Conservation (phyloP, 1,140 invertebrate species). For the Zaprionus gabonicus region DNA sequence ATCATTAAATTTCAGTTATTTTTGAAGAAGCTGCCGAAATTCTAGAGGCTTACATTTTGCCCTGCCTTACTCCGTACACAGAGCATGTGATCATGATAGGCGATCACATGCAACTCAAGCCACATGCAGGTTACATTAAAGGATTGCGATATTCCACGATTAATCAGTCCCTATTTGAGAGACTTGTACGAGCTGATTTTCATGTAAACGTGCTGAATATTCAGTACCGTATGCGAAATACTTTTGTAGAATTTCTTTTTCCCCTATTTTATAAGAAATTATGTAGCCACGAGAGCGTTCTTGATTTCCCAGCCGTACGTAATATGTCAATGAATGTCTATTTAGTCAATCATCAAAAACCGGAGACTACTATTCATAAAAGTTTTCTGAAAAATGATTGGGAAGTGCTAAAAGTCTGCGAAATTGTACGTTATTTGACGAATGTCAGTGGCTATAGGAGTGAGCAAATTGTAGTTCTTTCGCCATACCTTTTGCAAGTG, state of each 20-base stretch:
- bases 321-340: conserved; percentile 86
- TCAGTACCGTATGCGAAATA: conserved; percentile 89
- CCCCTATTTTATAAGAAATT: conserved; percentile 87
- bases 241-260: conserved; percentile 86
- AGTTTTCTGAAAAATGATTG: conserved; percentile 10
- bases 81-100: conserved; percentile 93
- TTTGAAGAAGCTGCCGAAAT: conserved; percentile 95
- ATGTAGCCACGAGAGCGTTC: conserved; percentile 86
- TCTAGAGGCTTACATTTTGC: conserved; percentile 90
- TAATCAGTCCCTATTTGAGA: conserved; percentile 89
- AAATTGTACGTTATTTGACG: conserved; percentile 11
- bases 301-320: conserved; percentile 85
- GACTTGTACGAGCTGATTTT: conserved; percentile 87
- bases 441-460: conserved; percentile 12
- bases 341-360: conserved; percentile 80
- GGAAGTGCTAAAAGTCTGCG: conserved; percentile 8
- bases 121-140: conserved; percentile 86
- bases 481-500: conserved; percentile 87
- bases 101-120: conserved; percentile 91
- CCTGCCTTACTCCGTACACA: conserved; percentile 88
- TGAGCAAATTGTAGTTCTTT: conserved; percentile 86
- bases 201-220: conserved; percentile 85
- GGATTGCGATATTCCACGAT: conserved; percentile 58
- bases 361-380: neutral
- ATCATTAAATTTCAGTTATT: conserved; percentile 80